phyloP scores from a whole-genome alignment of 2,888 invertebrate species.

The Epiblema foenella region DNA sequence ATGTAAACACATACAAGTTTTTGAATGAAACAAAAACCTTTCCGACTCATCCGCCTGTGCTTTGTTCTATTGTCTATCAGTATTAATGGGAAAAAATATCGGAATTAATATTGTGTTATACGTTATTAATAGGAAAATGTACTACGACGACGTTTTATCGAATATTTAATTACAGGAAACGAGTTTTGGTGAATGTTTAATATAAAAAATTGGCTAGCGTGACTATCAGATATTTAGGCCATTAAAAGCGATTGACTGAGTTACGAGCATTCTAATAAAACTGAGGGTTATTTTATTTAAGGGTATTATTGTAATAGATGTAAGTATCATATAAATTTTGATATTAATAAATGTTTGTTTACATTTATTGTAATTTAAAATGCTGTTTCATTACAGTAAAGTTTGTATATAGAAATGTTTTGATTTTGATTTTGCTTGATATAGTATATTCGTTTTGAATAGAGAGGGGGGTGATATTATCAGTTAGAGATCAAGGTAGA shows the following conservation, averaged over 20 bases:
- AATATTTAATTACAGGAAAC: not conserved
- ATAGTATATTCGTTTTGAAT: no score
- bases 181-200: constrained; percentile 1
- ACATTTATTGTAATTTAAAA: no score
- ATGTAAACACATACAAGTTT: not conserved
- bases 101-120: not conserved
- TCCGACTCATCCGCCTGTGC: not conserved
- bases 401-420: no score
- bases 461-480: no score
- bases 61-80: not conserved
- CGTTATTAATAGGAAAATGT: not conserved
- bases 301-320: not conserved
- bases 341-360: no score
- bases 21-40: not conserved
- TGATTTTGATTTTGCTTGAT: no score
- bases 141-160: not conserved
- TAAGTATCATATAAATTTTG: no score
- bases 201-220: constrained; percentile 1
- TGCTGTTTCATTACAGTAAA: no score
- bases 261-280: not conserved
- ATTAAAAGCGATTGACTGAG: not conserved
- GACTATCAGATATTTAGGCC: constrained; percentile 7
- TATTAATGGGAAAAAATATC: not conserved
- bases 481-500: no score
- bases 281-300: not conserved